phyloP scores from a whole-genome alignment of 2,113 vertebrate genomes.

The Alectura lathami region DNA sequence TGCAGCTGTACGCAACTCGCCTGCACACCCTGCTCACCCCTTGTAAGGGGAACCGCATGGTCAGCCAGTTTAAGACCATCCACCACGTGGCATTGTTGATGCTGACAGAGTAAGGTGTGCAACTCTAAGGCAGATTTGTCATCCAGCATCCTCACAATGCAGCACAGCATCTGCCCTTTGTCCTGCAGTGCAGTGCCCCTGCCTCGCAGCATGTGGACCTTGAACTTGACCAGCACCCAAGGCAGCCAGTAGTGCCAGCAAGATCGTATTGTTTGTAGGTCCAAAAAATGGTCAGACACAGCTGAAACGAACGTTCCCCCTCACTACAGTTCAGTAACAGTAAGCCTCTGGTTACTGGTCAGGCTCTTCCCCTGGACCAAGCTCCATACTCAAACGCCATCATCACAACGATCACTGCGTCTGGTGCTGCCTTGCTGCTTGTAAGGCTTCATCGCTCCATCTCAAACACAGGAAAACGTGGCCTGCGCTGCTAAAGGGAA shows the following conservation, averaged over 20 bases:
- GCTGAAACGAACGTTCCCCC: not conserved
- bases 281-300: not conserved
- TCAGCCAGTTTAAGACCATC: not conserved
- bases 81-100: not conserved
- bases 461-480: not conserved
- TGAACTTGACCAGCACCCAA: not conserved
- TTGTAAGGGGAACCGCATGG: fast-evolving
- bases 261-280: not conserved
- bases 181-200: not conserved
- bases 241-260: not conserved
- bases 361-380: not conserved
- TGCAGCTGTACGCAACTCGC: fast-evolving
- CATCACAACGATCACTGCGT: not conserved
- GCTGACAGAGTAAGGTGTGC: not conserved
- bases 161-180: not conserved
- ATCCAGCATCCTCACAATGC: not conserved
- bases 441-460: not conserved
- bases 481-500: not conserved
- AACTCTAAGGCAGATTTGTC: not conserved
- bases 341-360: not conserved
- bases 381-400: not conserved
- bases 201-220: not conserved
- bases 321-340: not conserved
- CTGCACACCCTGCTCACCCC: fast-evolving
- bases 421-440: not conserved